A percentile compares a stretch with the other conserved stretches of the same genome.
phyloP scores from a whole-genome alignment of 2,797 vertebrate genomes.

The Periophthalmus magnuspinnatus region DNA sequence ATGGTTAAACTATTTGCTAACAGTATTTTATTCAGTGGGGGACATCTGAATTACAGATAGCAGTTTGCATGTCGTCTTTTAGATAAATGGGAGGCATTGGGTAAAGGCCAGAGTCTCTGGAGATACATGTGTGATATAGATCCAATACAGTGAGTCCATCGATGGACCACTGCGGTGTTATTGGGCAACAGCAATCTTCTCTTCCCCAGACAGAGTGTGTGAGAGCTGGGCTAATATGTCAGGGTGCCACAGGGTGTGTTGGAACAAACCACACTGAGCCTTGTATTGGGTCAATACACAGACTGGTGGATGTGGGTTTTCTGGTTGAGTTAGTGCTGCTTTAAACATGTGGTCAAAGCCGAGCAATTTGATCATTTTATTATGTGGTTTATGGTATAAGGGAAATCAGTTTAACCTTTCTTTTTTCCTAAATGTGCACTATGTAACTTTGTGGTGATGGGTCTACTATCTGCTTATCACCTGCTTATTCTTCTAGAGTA shows the following conservation, averaged over 20 bases:
- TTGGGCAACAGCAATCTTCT: slow-evolving; percentile 67
- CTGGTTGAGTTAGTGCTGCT: not conserved
- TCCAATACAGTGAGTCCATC: slow-evolving; percentile 26
- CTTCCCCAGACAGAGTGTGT: slow-evolving; percentile 48
- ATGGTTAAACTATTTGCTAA: no score
- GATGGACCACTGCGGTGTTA: slow-evolving; percentile 49
- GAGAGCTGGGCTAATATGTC: slow-evolving; percentile 61
- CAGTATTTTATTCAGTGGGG: no score
- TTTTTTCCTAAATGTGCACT: no score
- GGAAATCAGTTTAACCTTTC: no score
- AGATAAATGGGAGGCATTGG: slow-evolving; percentile 22
- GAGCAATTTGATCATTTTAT: no score
- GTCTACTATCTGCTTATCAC: no score
- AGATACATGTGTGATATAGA: slow-evolving; percentile 34
- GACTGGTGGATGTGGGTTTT: not conserved
- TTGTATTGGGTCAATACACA: not conserved
- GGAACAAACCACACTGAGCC: slow-evolving; percentile 34
- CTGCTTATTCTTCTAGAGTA: no score
- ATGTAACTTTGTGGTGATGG: no score
- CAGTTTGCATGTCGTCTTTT: slow-evolving; percentile 45
- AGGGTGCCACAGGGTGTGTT: slow-evolving; percentile 50
- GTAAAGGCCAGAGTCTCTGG: slow-evolving; percentile 23
- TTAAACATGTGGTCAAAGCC: no score
- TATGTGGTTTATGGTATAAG: no score
- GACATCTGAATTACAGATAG: slow-evolving; percentile 20